Evolutionary conservation across 1,140 invertebrate species (phyloP).

Genomic region (Chironomus tepperi): DNA sequence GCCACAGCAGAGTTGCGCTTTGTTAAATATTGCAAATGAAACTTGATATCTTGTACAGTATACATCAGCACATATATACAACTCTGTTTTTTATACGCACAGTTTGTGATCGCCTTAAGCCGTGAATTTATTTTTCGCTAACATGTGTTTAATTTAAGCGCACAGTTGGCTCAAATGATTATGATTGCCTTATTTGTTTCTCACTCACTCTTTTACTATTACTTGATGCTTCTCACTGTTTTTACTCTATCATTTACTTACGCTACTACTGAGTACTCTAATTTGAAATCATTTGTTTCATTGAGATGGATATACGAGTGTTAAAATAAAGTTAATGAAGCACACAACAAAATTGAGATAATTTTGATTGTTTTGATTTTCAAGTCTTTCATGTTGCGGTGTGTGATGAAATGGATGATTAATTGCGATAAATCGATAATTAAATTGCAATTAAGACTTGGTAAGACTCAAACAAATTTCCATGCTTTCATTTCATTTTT

Average conservation of each 20-base stretch:
- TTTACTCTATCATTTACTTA: background rate
- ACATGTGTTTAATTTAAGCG: slow-evolving; percentile 13
- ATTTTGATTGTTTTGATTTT: background rate
- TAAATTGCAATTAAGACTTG: background rate
- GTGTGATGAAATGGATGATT: background rate
- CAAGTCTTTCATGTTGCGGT: background rate
- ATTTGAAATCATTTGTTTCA: slow-evolving; percentile 14
- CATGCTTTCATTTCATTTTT: background rate
- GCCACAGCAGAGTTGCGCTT: no score
- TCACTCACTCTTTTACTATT: background rate
- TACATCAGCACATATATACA: no score
- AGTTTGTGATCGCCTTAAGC: slow-evolving; percentile 4
- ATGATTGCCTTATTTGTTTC: slow-evolving; percentile 8
- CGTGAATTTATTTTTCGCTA: slow-evolving; percentile 1
- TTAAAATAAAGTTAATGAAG: slow-evolving; percentile 5
- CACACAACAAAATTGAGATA: background rate
- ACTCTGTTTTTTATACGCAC: background rate
- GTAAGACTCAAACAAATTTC: background rate
- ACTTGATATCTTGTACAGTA: no score
- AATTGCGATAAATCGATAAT: slow-evolving; percentile 7
- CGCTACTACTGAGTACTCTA: background rate
- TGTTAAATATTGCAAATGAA: no score
- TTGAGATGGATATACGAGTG: background rate
- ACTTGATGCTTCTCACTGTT: background rate
- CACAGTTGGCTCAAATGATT: slow-evolving; percentile 7